These are phyloP conservation scores for Macrotrachela quadricornifera DNA, from an alignment of 1,140 invertebrate species.

Conservation along the genomic window DNA sequence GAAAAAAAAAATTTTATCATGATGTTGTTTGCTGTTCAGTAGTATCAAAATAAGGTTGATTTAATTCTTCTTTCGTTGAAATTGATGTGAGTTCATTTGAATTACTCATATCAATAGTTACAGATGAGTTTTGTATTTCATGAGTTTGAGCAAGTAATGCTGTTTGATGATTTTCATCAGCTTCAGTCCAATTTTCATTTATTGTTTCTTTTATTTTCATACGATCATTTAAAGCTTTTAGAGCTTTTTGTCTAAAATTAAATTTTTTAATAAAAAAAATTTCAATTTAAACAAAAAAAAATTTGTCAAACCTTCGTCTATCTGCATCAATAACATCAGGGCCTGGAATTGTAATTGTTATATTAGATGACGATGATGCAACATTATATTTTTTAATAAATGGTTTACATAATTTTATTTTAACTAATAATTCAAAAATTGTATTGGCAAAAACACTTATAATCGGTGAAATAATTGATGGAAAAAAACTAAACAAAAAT, in stretches of 20 bases:
- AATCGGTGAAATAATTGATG: conserved; percentile 69
- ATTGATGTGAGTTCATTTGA: too few relatives aligned
- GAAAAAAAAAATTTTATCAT: too few relatives aligned
- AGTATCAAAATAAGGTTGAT: too few relatives aligned
- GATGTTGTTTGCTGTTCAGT: too few relatives aligned
- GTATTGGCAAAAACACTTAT: conserved; percentile 62
- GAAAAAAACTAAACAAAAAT: conserved; percentile 54
- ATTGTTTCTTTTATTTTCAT: too few relatives aligned
- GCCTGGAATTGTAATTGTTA: conserved; percentile 23
- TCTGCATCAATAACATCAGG: conserved; percentile 54
- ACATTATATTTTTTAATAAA: conserved; percentile 45
- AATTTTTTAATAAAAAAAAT: conserved; percentile 9
- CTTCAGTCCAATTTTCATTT: too few relatives aligned
- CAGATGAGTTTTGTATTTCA: too few relatives aligned
- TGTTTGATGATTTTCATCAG: too few relatives aligned
- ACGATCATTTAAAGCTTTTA: conserved; percentile 65
- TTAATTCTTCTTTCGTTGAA: too few relatives aligned
- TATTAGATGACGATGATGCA: conserved; percentile 43
- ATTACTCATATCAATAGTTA: too few relatives aligned
- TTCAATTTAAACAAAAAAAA: too few relatives aligned
- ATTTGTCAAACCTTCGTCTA: conserved; percentile 41
- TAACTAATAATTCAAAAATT: conserved; percentile 57
- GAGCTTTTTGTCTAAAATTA: conserved; percentile 53
- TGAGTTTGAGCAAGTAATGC: too few relatives aligned
- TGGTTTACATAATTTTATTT: conserved; percentile 52